Percentiles rank a stretch among this genome's conserved stretches.
Conservation (phyloP, 2,797 vertebrate genomes). For the Microhierax caerulescens region DNA sequence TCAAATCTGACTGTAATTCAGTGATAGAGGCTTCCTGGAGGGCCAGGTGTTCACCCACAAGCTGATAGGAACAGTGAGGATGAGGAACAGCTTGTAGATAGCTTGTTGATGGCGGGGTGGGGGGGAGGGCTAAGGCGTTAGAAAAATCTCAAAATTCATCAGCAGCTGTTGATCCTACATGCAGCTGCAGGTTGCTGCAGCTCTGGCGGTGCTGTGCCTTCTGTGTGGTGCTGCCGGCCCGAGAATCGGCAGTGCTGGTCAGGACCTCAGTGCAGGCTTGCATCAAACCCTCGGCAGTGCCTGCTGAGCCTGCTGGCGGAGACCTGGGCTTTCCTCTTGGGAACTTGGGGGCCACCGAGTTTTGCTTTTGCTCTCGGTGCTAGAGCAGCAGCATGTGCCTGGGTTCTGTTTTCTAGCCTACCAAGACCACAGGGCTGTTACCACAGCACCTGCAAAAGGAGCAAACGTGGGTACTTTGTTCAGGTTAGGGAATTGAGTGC, state of each 20-base stretch:
- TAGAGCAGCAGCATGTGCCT: background rate
- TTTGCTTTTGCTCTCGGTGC: background rate
- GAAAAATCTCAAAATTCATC: background rate
- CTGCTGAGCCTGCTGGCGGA: background rate
- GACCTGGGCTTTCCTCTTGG: background rate
- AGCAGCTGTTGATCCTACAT: background rate
- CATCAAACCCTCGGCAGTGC: background rate
- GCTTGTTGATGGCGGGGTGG: background rate
- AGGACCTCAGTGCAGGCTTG: fast-evolving
- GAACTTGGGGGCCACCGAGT: fast-evolving
- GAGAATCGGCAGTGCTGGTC: background rate
- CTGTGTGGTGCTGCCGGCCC: background rate
- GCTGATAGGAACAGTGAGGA: background rate
- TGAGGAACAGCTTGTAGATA: background rate
- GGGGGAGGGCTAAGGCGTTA: background rate
- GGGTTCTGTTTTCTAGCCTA: background rate
- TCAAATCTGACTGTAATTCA: background rate
- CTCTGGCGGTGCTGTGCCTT: background rate
- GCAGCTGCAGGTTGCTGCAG: fast-evolving
- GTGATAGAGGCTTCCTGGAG: background rate
- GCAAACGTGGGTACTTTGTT: background rate
- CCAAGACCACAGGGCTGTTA: background rate
- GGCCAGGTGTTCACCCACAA: background rate
- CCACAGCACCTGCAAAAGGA: fast-evolving
- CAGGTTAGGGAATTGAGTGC: background rate